Evolutionary conservation across 2,797 vertebrate species (phyloP), one percentile per base, ranked within the genome.

Genomic region (Ispidina lecontei): DNA sequence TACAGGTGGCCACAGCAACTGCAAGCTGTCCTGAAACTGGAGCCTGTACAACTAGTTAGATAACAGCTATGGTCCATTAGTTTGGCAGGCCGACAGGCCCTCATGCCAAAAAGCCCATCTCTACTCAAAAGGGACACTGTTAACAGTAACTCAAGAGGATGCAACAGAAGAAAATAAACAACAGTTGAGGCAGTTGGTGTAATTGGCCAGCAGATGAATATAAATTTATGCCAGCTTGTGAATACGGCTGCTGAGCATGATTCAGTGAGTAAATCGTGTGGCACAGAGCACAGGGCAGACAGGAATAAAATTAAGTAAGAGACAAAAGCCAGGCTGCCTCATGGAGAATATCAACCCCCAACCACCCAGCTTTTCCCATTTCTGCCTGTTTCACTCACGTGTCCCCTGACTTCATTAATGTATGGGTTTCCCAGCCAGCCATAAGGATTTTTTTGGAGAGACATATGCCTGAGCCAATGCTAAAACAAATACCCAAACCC

Each of bases 1-100:
- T 95, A 88, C 95, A 96, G 94, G 94, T 96, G 94, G 91, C 78
- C 86, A 75, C 78, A 90, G 78, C 96, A 95, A 96, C 96, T 96
- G 94, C 91, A 75, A 77, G 84, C 93, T 93, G 90, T 87, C 93
- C 81, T 96, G 93, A 96, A 95, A 96, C 79, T 87, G 93, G 88
- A 94, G 86, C 91, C 84, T 87, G 90, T 91, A 85, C 73, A 87
- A 83, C 62, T 28, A 87, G 91, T 93, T 93, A 91, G 93, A 91
- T 94, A 96, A 91, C 93, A 94, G 93, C 80, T 91, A 95, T 90
- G 95, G 94, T 78, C 91, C 90, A 91, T 96, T 94, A 96, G 75
- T 65, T 80, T 95, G 96, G 94, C 96, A 95, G 81, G 64, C 78
- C 3, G 6, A 87, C 75, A 90, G 72, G 55, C 54, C n/a, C 7